Conservation (phyloP, 1,140 invertebrate genomes). For the Spodoptera frugiperda region DNA sequence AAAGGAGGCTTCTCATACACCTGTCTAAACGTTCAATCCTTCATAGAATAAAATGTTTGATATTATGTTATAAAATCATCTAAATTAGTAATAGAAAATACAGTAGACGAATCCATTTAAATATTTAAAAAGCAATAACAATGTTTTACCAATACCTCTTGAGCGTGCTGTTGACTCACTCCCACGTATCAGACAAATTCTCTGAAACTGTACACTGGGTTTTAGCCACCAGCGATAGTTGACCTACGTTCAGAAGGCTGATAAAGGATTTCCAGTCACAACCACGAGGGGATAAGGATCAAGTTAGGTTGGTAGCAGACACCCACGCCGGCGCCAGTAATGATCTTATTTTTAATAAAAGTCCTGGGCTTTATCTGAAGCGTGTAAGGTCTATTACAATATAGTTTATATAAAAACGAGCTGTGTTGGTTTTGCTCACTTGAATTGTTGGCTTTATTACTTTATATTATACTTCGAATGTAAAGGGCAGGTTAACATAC, state of each 20-base stretch:
- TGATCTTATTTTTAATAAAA: background rate
- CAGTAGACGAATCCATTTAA: background rate
- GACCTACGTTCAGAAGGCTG: background rate
- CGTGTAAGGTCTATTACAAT: background rate
- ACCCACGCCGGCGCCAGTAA: constrained; percentile 25
- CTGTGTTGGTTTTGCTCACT: too few species aligned
- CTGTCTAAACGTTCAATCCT: too few species aligned
- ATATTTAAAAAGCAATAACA: constrained; percentile 21
- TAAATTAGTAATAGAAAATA: too few species aligned
- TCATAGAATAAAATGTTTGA: too few species aligned
- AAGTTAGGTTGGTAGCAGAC: background rate
- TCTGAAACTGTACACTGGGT: background rate
- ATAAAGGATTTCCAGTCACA: background rate
- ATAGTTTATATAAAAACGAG: too few species aligned
- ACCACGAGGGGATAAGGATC: background rate
- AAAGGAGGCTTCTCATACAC: too few species aligned
- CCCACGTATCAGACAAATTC: constrained; percentile 14
- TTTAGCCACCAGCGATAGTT: background rate
- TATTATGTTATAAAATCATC: too few species aligned
- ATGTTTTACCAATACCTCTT: constrained; percentile 15
- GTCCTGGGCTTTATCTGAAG: background rate
- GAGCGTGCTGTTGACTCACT: constrained; percentile 4
- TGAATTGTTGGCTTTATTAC: too few species aligned
- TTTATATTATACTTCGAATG: too few species aligned
- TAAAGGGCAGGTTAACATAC: too few species aligned